Percentiles rank a stretch among this genome's conserved stretches.
phyloP scores from a whole-genome alignment of 2,888 invertebrate genomes.

The Ellobium chinense region DNA sequence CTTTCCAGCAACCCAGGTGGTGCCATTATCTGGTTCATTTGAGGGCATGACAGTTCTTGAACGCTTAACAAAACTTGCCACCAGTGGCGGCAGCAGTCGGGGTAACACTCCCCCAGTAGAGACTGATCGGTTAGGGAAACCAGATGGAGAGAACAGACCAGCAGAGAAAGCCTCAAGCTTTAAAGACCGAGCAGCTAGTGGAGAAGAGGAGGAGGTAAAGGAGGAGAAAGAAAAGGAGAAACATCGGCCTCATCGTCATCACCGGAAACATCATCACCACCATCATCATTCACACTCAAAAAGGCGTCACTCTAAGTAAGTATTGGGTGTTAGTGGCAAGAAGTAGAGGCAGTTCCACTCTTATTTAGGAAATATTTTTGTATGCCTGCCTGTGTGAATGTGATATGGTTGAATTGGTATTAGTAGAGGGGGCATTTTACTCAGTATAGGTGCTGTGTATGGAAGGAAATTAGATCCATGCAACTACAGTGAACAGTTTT shows the following conservation, averaged over 20 bases:
- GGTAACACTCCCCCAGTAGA: slow-evolving; percentile 31
- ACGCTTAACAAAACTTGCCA: slow-evolving; percentile 37
- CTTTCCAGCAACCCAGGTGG: slow-evolving; percentile 6
- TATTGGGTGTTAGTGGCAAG: background rate
- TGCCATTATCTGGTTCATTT: slow-evolving; percentile 32
- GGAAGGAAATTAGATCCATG: too few relatives aligned
- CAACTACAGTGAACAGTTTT: too few relatives aligned
- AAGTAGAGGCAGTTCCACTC: too few relatives aligned
- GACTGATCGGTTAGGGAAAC: background rate
- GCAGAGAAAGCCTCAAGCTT: slow-evolving; percentile 20
- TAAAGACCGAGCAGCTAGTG: slow-evolving; percentile 9
- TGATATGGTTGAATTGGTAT: too few relatives aligned
- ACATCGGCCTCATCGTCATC: slow-evolving; percentile 33
- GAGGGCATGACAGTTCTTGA: slow-evolving; percentile 47
- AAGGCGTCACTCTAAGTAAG: slow-evolving; percentile 33
- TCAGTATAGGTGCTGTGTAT: too few relatives aligned
- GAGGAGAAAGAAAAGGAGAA: slow-evolving; percentile 47
- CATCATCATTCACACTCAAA: slow-evolving; percentile 19
- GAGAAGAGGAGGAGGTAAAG: slow-evolving; percentile 36
- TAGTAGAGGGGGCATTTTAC: too few relatives aligned
- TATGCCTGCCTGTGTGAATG: too few relatives aligned
- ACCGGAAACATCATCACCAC: slow-evolving; percentile 43
- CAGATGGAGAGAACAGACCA: slow-evolving; percentile 10
- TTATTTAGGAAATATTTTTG: too few relatives aligned
- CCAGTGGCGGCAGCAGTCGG: slow-evolving; percentile 34